Conservation (phyloP, 1,140 invertebrate genomes). For the Heliconius hewitsoni region DNA sequence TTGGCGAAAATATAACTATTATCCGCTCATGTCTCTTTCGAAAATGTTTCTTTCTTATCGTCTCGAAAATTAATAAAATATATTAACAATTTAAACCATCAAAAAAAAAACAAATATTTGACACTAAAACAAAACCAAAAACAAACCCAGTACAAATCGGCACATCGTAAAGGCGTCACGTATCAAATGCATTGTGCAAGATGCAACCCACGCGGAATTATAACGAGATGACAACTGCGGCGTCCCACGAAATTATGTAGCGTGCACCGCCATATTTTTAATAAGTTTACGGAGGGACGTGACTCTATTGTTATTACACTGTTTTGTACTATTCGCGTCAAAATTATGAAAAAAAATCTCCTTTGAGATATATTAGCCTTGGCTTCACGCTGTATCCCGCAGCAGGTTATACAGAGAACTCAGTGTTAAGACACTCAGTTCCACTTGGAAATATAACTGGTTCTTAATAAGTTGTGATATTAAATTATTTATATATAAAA, state of each 20-base stretch:
- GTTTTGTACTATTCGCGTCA: not conserved
- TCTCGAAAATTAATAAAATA: no score
- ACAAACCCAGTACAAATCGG: slow-evolving; percentile 45
- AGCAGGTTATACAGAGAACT: no score
- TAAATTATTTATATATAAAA: not conserved
- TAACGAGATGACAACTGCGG: slow-evolving; percentile 43
- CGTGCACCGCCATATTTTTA: slow-evolving; percentile 26
- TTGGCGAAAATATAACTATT: no score
- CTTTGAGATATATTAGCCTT: no score
- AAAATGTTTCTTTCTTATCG: no score
- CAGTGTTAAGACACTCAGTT: no score
- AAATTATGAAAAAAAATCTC: not conserved
- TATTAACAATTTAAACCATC: not conserved
- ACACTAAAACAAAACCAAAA: slow-evolving; percentile 2
- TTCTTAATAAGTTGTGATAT: not conserved
- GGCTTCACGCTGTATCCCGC: no score
- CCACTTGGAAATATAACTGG: not conserved
- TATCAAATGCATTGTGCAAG: slow-evolving; percentile 52
- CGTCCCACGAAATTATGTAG: slow-evolving; percentile 30
- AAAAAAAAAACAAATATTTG: not conserved
- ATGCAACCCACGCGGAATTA: slow-evolving; percentile 43
- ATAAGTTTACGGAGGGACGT: slow-evolving; percentile 23
- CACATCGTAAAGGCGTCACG: slow-evolving; percentile 56
- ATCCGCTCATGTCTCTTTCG: no score
- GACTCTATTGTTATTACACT: slow-evolving; percentile 14